Evolutionary conservation across 2,113 vertebrate genomes (phyloP).

Genomic region (Poecile atricapillus): DNA sequence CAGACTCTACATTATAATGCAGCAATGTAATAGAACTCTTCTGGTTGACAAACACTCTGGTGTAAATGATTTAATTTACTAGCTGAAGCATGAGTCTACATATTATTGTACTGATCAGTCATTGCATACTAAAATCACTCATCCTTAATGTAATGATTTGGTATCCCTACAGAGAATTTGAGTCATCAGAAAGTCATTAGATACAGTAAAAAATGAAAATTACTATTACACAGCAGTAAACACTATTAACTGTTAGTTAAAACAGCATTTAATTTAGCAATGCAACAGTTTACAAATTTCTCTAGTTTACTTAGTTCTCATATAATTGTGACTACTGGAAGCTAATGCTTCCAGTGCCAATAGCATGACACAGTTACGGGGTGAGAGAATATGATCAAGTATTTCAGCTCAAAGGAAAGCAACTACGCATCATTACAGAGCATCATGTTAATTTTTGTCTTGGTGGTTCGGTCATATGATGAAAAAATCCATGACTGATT

Average conservation of each 20-base stretch:
- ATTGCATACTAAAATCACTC: slow-evolving; percentile 83
- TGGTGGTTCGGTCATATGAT: neutral
- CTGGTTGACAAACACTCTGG: slow-evolving; percentile 72
- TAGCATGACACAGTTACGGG: neutral
- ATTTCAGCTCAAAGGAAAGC: neutral
- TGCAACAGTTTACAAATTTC: slow-evolving; percentile 78
- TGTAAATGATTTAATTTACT: slow-evolving; percentile 81
- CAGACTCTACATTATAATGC: slow-evolving; percentile 67
- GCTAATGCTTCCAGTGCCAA: slow-evolving; percentile 57
- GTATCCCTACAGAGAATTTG: slow-evolving; percentile 85
- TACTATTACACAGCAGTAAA: slow-evolving; percentile 85
- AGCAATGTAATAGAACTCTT: slow-evolving; percentile 66
- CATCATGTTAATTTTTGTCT: neutral
- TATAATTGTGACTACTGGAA: slow-evolving; percentile 69
- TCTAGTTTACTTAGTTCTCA: slow-evolving; percentile 74
- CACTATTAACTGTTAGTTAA: slow-evolving; percentile 89
- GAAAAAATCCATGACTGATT: neutral
- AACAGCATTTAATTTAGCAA: slow-evolving; percentile 84
- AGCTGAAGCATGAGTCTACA: slow-evolving; percentile 74
- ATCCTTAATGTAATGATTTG: slow-evolving; percentile 87
- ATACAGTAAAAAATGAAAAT: slow-evolving; percentile 89
- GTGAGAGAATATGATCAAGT: neutral
- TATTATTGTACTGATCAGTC: slow-evolving; percentile 84
- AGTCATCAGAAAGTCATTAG: slow-evolving; percentile 88
- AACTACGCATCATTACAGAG: neutral